Percentiles rank a stretch among this genome's conserved stretches.
Evolutionary conservation across 2,888 invertebrate species (phyloP).

Genomic region (Lampropteryx suffumata): DNA sequence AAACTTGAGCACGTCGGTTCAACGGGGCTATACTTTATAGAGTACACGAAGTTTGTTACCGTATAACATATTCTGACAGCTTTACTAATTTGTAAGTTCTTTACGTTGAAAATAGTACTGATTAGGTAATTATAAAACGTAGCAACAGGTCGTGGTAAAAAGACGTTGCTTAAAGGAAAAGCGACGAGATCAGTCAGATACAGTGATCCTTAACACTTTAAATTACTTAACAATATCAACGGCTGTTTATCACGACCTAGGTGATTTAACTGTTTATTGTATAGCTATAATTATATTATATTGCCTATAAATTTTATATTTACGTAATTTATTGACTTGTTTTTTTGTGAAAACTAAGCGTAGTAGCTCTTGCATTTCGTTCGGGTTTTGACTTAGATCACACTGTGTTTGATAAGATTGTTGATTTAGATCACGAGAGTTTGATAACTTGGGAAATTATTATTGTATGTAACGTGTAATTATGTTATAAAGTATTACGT

Average conservation of each 20-base stretch:
- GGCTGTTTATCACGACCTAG: slow-evolving; percentile 32
- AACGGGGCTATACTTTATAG: slow-evolving; percentile 12
- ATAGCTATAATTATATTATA: slow-evolving; percentile 64
- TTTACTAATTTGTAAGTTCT: slow-evolving; percentile 71
- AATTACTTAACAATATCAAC: too few species aligned
- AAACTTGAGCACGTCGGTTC: slow-evolving; percentile 15
- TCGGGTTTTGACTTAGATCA: slow-evolving; percentile 67
- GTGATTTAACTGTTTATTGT: slow-evolving; percentile 58
- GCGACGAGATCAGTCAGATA: too few species aligned
- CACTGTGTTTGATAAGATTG: slow-evolving; percentile 70
- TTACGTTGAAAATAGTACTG: slow-evolving; percentile 39
- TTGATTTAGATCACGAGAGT: slow-evolving; percentile 74
- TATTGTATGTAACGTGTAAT: slow-evolving; percentile 81
- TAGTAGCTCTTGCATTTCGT: slow-evolving; percentile 76
- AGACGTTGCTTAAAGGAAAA: background rate
- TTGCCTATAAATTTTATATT: slow-evolving; percentile 75
- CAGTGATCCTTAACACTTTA: too few species aligned
- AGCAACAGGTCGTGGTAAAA: slow-evolving; percentile 16
- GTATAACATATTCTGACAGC: slow-evolving; percentile 63
- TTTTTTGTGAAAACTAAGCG: slow-evolving; percentile 64
- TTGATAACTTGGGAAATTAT: slow-evolving; percentile 80
- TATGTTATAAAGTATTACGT: slow-evolving; percentile 82
- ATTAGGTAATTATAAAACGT: slow-evolving; percentile 31
- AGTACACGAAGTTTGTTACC: slow-evolving; percentile 39
- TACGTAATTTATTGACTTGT: slow-evolving; percentile 79